Evolutionary conservation across 2,888 invertebrate species (phyloP), one percentile per base, ranked within the genome.

Genomic region (Thereva unica): DNA sequence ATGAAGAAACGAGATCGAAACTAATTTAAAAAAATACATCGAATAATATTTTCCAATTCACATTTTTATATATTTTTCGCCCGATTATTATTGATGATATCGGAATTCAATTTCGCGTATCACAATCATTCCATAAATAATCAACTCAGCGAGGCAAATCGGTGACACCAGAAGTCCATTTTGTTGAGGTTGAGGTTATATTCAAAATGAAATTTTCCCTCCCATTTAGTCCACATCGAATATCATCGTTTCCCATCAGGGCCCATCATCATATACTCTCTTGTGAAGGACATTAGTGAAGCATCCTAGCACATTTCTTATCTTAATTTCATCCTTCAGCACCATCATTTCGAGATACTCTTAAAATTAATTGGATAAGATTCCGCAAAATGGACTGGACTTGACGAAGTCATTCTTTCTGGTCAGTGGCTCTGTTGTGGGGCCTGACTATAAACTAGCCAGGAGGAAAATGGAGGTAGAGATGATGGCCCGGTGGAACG

Each of bases 251-350:
- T 23, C 45, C 59, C 47, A 45, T 37, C 38, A n/a, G 40, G 12
- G 9, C n/a, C 10, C 47, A 38, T 10, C 40, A 42, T 47, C 12
- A 45, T 59, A 38, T 49, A 45, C 37, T 37, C 8, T 9, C 37
- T 10, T 47, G 38, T 35, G 8, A 52, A n/a, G 10, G 59, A 50
- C 56, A 56, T 37, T 57, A 50, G 23, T 23, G 12, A 59, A 59
- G 49, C 66, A 10, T 41, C 57, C 52, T 23, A 49, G 23, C 37
- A 38, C 45, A 66, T 56, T 49, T 47, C 47, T 56, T 59, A 66
- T 66, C 56, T 56, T 66, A 52, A 59, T 52, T 55, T 66, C 49
- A 57, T 57, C 56, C 66, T 66, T 57, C 56, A 66, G 23, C 50
- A 59, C 55, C 50, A 66, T 52, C 63, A 41, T 41, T 42, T 50